These are phyloP conservation scores for Drosophila setifemur DNA, from an alignment of 1,140 invertebrate genomes.

Conservation along the genomic window DNA sequence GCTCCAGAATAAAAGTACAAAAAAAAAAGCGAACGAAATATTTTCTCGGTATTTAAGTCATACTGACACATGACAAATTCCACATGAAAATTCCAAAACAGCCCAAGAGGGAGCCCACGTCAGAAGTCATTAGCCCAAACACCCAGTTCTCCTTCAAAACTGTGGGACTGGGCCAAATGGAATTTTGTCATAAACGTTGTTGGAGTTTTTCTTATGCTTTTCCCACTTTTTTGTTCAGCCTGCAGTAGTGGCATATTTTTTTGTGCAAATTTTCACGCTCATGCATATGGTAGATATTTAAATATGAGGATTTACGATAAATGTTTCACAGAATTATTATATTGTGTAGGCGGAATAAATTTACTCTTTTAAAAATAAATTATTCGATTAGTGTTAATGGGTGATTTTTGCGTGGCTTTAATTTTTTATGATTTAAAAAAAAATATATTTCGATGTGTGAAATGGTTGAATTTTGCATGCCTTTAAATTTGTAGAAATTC, in stretches of 20 bases:
- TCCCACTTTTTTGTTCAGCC: constrained; percentile 4
- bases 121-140: constrained; percentile 73
- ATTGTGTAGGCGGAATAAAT: not conserved
- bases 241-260: constrained; percentile 69
- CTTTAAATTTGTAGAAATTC: not conserved
- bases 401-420: no score
- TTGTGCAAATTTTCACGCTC: constrained; percentile 75
- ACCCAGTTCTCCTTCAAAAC: constrained; percentile 54
- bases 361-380: not conserved
- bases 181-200: constrained; percentile 75
- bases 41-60: constrained; percentile 78
- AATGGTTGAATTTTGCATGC: not conserved
- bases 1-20: not conserved
- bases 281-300: constrained; percentile 61
- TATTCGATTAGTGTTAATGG: not conserved
- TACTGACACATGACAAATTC: constrained; percentile 79
- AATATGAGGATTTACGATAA: constrained; percentile 10
- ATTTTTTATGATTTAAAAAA: not conserved
- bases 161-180: constrained; percentile 59
- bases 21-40: constrained; percentile 36
- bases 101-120: constrained; percentile 34
- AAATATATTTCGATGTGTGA: no score
- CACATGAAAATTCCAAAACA: constrained; percentile 61
- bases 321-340: constrained; percentile 5
- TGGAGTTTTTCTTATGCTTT: constrained; percentile 34